phyloP scores from a whole-genome alignment of 2,797 vertebrate genomes.

The Neoniphon sammara region DNA sequence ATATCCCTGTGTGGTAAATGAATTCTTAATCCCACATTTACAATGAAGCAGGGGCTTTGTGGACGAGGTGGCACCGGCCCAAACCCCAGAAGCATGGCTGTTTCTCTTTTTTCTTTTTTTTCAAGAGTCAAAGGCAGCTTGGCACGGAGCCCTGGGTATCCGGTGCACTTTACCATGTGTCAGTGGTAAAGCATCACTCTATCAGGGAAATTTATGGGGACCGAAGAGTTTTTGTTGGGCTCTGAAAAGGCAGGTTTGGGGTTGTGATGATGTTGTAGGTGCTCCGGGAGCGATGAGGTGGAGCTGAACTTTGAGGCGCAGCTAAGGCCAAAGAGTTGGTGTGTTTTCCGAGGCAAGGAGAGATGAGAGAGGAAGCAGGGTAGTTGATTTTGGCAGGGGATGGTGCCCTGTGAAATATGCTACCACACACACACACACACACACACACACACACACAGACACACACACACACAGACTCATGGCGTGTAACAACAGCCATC shows the following conservation, averaged over 20 bases:
- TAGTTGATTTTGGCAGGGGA: conserved; percentile 80
- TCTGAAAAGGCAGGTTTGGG: conserved; percentile 46
- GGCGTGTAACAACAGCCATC: no score
- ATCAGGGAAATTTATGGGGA: conserved; percentile 67
- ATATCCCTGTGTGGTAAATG: conserved; percentile 73
- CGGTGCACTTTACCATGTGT: conserved; percentile 39
- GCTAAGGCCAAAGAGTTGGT: conserved; percentile 42
- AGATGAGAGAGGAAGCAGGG: conserved; percentile 74
- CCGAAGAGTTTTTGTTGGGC: conserved; percentile 52
- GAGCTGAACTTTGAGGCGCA: conserved; percentile 50
- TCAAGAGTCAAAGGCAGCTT: conserved; percentile 42
- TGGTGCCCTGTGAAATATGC: conserved; percentile 73
- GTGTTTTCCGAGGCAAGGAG: conserved; percentile 60
- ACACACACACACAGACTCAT: conserved; percentile 17
- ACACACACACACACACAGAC: conserved; percentile 38
- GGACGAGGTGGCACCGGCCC: conserved; percentile 65
- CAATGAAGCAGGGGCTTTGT: conserved; percentile 67
- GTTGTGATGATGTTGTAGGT: conserved; percentile 65
- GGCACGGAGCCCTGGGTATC: conserved; percentile 36
- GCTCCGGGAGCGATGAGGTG: conserved; percentile 54
- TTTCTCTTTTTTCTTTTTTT: conserved; percentile 21
- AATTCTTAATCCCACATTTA: conserved; percentile 76
- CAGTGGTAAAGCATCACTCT: conserved; percentile 54
- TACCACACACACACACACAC: conserved; percentile 70
- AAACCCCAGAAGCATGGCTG: conserved; percentile 50